Percentiles rank a stretch among this genome's conserved stretches.
phyloP scores from a whole-genome alignment of 2,113 vertebrate species.

The Onychostoma macrolepis region DNA sequence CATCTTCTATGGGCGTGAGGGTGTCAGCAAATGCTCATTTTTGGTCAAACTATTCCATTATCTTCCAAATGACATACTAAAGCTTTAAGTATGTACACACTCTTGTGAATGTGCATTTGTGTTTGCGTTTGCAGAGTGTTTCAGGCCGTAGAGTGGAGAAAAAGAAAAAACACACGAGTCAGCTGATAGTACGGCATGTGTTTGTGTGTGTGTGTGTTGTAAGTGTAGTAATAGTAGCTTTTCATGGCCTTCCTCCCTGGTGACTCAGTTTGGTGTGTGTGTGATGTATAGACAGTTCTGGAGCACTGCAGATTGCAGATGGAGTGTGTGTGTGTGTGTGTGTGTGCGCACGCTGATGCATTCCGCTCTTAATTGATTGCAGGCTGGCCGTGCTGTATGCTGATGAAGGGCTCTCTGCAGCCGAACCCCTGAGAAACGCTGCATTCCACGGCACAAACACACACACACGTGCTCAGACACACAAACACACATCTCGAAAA shows the following conservation, averaged over 20 bases:
- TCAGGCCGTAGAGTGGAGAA: not conserved
- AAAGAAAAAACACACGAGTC: not conserved
- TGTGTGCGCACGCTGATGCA: slow-evolving; percentile 46
- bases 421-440: slow-evolving; percentile 33
- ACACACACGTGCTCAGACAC: not conserved
- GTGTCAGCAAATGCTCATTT: not conserved
- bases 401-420: slow-evolving; percentile 55
- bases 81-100: not conserved
- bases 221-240: slow-evolving; percentile 35
- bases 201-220: too few relatives aligned
- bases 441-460: slow-evolving; percentile 20
- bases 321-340: slow-evolving; percentile 36
- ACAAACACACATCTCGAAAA: slow-evolving; percentile 15
- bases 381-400: slow-evolving; percentile 54
- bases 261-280: slow-evolving; percentile 19
- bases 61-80: not conserved
- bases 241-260: slow-evolving; percentile 10
- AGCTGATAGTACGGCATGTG: not conserved
- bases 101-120: not conserved
- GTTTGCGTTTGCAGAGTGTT: not conserved
- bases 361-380: slow-evolving; percentile 59
- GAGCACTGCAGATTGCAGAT: slow-evolving; percentile 8
- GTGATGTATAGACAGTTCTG: slow-evolving; percentile 22
- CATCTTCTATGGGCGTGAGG: not conserved
- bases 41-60: not conserved